Evolutionary conservation across 2,888 invertebrate species (phyloP).

Genomic region (Gisinianus flammeolus): DNA sequence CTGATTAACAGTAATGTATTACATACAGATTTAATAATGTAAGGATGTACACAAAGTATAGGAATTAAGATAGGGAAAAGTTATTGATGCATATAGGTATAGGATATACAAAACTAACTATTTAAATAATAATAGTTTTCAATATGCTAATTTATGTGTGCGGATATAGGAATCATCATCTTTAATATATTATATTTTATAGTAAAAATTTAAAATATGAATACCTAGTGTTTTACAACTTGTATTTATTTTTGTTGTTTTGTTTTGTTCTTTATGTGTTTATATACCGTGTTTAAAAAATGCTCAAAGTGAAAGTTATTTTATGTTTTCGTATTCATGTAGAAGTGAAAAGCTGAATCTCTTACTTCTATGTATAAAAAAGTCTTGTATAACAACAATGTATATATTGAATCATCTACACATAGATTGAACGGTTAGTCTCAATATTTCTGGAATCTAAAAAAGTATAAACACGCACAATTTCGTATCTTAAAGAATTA

Average conservation of each 20-base stretch:
- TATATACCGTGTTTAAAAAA: neutral
- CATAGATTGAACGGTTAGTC: too few species aligned
- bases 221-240: neutral
- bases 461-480: too few species aligned
- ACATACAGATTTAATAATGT: neutral
- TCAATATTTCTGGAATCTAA: too few species aligned
- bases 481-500: too few species aligned
- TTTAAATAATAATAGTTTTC: too few species aligned
- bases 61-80: neutral
- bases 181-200: neutral
- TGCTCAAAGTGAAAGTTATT: conserved; percentile 1
- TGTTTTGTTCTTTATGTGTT: neutral
- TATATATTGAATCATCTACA: too few species aligned
- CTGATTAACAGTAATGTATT: neutral
- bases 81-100: neutral
- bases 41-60: too few species aligned
- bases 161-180: too few species aligned
- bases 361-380: too few species aligned
- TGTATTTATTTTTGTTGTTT: neutral
- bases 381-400: too few species aligned
- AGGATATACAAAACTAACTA: neutral
- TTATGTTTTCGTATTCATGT: neutral
- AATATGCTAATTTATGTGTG: too few species aligned
- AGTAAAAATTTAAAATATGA: too few species aligned
- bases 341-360: conserved; percentile 4